A percentile compares a stretch with the other conserved stretches of the same genome.
These are phyloP conservation scores for Eupristina koningsbergeri DNA, from an alignment of 1,140 invertebrate genomes.

Conservation along the genomic window DNA sequence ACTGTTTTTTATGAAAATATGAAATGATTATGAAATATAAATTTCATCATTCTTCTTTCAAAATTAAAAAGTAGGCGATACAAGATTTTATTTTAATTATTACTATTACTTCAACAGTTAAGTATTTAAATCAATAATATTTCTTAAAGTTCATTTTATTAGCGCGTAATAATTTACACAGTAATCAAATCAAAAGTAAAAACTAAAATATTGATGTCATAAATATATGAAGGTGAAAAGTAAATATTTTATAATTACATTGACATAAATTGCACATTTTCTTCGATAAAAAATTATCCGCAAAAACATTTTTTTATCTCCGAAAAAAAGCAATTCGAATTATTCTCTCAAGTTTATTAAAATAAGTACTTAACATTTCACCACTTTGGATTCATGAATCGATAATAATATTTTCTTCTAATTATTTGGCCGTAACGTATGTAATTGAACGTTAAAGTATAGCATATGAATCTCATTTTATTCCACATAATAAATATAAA, in stretches of 20 bases:
- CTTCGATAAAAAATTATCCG: background rate
- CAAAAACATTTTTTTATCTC: background rate
- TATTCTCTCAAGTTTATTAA: background rate
- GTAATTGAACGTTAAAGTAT: background rate
- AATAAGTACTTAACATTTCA: background rate
- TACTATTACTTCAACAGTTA: no score
- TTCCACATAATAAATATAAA: no score
- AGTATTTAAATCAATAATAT: no score
- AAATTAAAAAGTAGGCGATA: no score
- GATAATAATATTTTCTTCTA: background rate
- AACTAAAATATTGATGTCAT: background rate
- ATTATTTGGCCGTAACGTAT: background rate
- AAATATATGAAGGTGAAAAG: background rate
- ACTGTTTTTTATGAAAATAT: no score
- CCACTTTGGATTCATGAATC: background rate
- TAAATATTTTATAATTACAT: background rate
- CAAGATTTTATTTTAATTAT: no score
- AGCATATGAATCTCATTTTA: no score
- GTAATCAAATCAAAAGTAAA: background rate
- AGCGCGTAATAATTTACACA: no score
- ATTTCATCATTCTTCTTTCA: no score
- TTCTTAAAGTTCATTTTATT: no score
- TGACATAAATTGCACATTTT: background rate
- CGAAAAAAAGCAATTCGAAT: background rate
- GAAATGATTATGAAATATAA: no score